Conservation (phyloP, 2,797 vertebrate species). For the Sciurus carolinensis region DNA sequence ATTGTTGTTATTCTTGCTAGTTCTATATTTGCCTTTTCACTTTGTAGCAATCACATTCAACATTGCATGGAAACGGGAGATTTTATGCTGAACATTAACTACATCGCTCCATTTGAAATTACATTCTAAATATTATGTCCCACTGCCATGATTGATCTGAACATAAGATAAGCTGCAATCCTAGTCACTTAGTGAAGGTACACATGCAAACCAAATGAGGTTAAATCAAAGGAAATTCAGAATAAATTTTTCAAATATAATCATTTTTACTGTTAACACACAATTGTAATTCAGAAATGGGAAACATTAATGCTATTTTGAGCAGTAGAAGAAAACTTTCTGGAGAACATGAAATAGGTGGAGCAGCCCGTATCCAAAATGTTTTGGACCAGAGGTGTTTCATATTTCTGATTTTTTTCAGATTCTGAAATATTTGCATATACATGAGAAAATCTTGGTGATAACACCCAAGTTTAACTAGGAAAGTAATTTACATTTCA, state of each 20-base stretch:
- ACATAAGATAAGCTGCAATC: background rate
- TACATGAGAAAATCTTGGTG: background rate
- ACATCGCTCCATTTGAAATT: constrained; percentile 21
- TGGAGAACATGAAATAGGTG: background rate
- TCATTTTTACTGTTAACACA: background rate
- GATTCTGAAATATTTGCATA: too few relatives aligned
- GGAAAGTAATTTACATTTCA: background rate
- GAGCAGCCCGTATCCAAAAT: too few relatives aligned
- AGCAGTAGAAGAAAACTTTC: background rate
- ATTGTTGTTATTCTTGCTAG: background rate
- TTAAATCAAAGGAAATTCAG: background rate
- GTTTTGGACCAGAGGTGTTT: too few relatives aligned
- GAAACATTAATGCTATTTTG: background rate
- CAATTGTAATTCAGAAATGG: background rate
- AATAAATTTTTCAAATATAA: background rate
- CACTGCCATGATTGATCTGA: background rate
- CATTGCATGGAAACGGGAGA: background rate
- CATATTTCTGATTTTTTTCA: too few relatives aligned
- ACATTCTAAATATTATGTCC: background rate
- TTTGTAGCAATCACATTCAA: constrained; percentile 43
- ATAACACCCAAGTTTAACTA: background rate
- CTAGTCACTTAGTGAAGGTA: background rate
- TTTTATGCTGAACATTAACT: background rate
- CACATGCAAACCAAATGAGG: background rate
- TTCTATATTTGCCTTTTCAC: constrained; percentile 15